Conservation (phyloP, 2,888 invertebrate species). For the Tubulanus polymorphus region DNA sequence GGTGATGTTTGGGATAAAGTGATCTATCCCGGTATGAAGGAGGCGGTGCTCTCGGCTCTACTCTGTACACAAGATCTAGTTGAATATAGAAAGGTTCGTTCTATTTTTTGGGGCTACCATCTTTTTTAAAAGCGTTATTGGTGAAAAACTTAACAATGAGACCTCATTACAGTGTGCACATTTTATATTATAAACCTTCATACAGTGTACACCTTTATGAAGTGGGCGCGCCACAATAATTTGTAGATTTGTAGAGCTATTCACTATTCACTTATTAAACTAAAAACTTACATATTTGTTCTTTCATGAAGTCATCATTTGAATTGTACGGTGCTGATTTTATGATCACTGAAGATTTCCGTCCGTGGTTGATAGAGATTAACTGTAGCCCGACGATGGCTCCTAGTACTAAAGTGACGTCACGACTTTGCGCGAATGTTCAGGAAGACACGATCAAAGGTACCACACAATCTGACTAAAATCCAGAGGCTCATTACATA, state of each 20-base stretch:
- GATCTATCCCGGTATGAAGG: constrained; percentile 81
- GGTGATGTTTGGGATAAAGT: constrained; percentile 67
- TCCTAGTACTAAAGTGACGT: constrained; percentile 80
- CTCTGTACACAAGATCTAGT: constrained; percentile 66
- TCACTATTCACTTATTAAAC: too few species aligned
- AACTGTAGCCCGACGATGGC: constrained; percentile 81
- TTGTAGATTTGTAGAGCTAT: too few species aligned
- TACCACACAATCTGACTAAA: too few species aligned
- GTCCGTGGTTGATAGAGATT: constrained; percentile 88
- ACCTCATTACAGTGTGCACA: too few species aligned
- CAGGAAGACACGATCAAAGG: constrained; percentile 85
- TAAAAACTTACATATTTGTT: too few species aligned
- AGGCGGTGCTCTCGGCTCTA: constrained; percentile 75
- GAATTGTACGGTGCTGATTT: constrained; percentile 92
- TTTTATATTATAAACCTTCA: too few species aligned
- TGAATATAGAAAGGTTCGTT: constrained; percentile 53
- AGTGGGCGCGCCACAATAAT: too few species aligned
- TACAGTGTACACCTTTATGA: too few species aligned
- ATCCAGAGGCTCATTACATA: too few species aligned
- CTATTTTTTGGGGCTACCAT: too few species aligned
- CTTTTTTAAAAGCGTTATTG: too few species aligned
- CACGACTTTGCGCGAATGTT: constrained; percentile 74
- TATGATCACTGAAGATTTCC: constrained; percentile 72
- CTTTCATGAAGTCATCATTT: constrained; percentile 66
- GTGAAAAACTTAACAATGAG: too few species aligned